These are phyloP conservation scores for Agonopterix alstromeriana DNA, from an alignment of 2,888 invertebrate species.

Conservation along the genomic window DNA sequence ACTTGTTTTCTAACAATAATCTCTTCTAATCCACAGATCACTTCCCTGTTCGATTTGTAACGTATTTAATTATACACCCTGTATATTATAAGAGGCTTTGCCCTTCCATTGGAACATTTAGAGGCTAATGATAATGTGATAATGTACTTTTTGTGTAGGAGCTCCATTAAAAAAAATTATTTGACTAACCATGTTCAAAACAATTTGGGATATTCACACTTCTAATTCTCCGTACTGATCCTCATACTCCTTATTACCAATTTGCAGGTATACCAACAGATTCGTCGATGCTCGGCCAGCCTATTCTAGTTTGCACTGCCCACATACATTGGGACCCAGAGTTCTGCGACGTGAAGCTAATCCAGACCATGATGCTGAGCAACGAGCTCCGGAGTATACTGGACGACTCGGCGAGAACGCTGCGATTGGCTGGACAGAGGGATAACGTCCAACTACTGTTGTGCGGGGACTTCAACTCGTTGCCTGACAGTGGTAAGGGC, in stretches of 20 bases:
- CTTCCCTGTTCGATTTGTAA: too few relatives aligned
- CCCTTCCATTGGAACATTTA: too few relatives aligned
- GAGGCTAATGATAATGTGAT: too few relatives aligned
- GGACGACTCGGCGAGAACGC: conserved; percentile 89
- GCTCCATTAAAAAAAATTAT: too few relatives aligned
- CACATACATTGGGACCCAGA: conserved; percentile 99
- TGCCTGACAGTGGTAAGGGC: conserved; percentile 92
- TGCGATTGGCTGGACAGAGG: conserved; percentile 83
- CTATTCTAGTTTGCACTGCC: conserved; percentile 96
- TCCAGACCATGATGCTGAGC: conserved; percentile 99
- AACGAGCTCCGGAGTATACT: conserved; percentile 93
- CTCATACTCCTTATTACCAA: neutral
- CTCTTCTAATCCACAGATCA: conserved; percentile 80
- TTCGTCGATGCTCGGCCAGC: conserved; percentile 86
- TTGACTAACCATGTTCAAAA: too few relatives aligned
- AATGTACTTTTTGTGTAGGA: too few relatives aligned
- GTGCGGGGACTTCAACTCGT: conserved; percentile 98
- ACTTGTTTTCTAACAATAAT: too few relatives aligned
- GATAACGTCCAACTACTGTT: conserved; percentile 93
- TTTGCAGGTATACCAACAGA: conserved; percentile 82
- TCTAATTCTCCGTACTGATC: too few relatives aligned
- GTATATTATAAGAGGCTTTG: too few relatives aligned
- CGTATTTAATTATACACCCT: too few relatives aligned
- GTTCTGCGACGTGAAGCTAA: conserved; percentile 98
- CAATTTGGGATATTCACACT: too few relatives aligned